Conservation (phyloP, 2,113 vertebrate genomes). For the Sceloporus tristichus region DNA sequence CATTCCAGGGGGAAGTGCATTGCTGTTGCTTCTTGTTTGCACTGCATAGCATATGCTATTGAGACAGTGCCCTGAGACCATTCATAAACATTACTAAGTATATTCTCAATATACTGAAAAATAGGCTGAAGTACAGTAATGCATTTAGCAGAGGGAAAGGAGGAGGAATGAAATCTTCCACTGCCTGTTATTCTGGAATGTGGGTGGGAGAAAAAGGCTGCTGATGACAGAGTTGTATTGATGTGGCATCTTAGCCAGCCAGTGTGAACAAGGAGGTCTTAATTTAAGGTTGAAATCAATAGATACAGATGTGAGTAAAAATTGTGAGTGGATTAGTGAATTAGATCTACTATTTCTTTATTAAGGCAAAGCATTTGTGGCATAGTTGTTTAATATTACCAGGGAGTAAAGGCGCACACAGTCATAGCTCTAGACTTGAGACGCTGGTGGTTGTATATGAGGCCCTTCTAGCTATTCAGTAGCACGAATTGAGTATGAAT, state of each 20-base stretch:
- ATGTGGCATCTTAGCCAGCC: background rate
- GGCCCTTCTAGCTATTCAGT: background rate
- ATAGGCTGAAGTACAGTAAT: background rate
- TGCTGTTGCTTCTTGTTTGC: background rate
- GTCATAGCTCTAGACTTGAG: background rate
- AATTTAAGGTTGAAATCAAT: slow-evolving; percentile 1
- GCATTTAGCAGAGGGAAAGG: background rate
- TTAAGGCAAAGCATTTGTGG: background rate
- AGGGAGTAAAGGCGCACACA: background rate
- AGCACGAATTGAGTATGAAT: background rate
- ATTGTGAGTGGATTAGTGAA: background rate
- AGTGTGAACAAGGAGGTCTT: background rate
- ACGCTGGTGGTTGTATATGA: background rate
- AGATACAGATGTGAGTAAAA: background rate
- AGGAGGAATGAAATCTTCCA: background rate
- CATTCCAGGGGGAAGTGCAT: background rate
- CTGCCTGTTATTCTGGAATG: slow-evolving; percentile 5
- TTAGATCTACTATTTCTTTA: background rate
- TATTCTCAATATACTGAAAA: background rate
- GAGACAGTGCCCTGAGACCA: background rate
- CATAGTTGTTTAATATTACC: background rate
- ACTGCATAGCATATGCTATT: background rate
- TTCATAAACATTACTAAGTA: background rate
- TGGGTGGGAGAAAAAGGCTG: background rate
- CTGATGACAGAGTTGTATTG: background rate